Conservation (phyloP, 1,140 invertebrate genomes). For the Pygmarrhopalites habei region DNA sequence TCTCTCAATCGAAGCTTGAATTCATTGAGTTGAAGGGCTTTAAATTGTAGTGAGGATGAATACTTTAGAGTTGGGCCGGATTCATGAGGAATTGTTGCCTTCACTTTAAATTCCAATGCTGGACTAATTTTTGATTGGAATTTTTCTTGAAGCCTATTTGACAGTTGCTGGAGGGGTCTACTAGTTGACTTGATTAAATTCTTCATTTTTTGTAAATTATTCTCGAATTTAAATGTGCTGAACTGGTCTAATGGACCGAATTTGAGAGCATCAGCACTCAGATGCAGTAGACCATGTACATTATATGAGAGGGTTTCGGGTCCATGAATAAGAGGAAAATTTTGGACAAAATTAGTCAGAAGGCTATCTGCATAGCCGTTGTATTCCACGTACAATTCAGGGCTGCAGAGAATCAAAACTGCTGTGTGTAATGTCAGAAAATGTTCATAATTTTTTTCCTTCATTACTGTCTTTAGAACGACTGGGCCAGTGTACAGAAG, state of each 20-base stretch:
- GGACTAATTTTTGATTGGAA: no score
- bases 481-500: slow-evolving; percentile 36
- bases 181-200: slow-evolving; percentile 1
- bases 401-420: slow-evolving; percentile 9
- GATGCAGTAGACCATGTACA: slow-evolving; percentile 43
- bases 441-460: slow-evolving; percentile 7
- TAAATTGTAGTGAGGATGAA: no score
- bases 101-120: no score
- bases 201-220: slow-evolving; percentile 40
- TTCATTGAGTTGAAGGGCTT: no score
- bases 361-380: slow-evolving; percentile 10
- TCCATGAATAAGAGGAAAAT: slow-evolving; percentile 20
- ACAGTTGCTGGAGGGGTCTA: slow-evolving; percentile 15
- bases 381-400: not conserved
- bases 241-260: slow-evolving; percentile 41
- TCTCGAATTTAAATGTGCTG: slow-evolving; percentile 45
- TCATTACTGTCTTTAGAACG: slow-evolving; percentile 12
- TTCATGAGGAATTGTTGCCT: no score
- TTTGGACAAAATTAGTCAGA: slow-evolving; percentile 14
- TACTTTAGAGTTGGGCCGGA: no score
- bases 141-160: slow-evolving; percentile 4
- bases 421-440: slow-evolving; percentile 11
- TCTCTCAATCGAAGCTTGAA: no score
- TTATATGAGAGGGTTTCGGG: slow-evolving; percentile 41
- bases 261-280: slow-evolving; percentile 42